Conservation (phyloP, 1,140 invertebrate genomes). For the Cherax destructor region DNA sequence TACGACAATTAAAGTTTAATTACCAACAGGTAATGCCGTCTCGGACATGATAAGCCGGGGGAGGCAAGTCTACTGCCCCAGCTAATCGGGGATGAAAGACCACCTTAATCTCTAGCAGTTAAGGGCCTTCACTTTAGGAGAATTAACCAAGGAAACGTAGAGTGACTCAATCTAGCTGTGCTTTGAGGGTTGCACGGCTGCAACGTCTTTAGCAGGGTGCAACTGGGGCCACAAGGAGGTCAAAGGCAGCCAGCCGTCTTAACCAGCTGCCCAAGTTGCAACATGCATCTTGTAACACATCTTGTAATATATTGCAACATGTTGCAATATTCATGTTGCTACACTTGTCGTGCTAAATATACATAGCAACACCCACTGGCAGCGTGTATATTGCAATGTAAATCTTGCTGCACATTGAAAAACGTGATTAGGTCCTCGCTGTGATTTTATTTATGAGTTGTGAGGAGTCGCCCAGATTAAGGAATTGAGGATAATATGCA, state of each 20-base stretch:
- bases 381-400: too few relatives aligned
- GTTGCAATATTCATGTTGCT: too few relatives aligned
- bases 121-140: not conserved
- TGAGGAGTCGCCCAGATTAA: too few relatives aligned
- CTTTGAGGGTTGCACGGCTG: not conserved
- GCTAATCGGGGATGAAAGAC: not conserved
- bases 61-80: not conserved
- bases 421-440: too few relatives aligned
- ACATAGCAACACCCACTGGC: too few relatives aligned
- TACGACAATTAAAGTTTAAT: not conserved
- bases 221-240: not conserved
- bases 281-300: too few relatives aligned
- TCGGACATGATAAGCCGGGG: not conserved
- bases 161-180: not conserved
- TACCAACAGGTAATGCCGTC: not conserved
- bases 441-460: too few relatives aligned
- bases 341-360: too few relatives aligned
- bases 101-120: not conserved
- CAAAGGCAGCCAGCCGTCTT: not conserved
- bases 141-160: not conserved
- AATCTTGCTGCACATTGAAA: too few relatives aligned
- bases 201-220: not conserved
- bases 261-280: too few relatives aligned
- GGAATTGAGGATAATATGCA: too few relatives aligned
- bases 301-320: too few relatives aligned